Evolutionary conservation across 1,140 invertebrate species (phyloP).

Genomic region (Bacillus rossius): DNA sequence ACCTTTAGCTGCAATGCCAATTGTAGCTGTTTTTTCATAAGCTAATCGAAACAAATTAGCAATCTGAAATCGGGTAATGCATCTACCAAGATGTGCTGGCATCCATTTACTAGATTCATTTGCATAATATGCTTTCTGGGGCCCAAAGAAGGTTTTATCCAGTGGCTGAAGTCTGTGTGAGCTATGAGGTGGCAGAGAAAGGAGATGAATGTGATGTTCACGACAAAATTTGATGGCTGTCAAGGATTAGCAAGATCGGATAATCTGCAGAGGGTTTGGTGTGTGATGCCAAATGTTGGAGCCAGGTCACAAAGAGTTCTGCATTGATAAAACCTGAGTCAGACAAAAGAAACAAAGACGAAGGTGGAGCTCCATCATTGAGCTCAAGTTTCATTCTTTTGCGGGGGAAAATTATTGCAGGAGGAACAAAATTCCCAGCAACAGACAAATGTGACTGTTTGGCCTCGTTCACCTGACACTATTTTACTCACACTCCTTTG

Average conservation of each 20-base stretch:
- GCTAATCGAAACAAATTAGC: no score
- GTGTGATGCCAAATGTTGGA: conserved; percentile 27
- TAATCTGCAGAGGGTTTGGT: conserved; percentile 14
- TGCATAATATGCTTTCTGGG: conserved; percentile 35
- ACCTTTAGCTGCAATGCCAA: no score
- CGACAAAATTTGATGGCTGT: conserved; percentile 28
- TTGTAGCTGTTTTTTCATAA: no score
- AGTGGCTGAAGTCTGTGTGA: conserved; percentile 39
- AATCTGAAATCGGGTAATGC: no score
- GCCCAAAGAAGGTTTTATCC: conserved; percentile 37
- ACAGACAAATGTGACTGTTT: conserved; percentile 35
- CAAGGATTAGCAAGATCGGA: conserved; percentile 28
- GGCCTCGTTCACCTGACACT: conserved; percentile 37
- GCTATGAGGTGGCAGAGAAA: conserved; percentile 25
- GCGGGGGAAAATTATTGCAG: conserved; percentile 35
- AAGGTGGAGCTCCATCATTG: conserved; percentile 28
- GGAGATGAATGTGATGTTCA: conserved; percentile 14
- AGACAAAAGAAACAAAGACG: conserved; percentile 17
- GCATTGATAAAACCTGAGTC: conserved; percentile 24
- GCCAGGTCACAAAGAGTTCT: conserved; percentile 21
- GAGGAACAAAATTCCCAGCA: conserved; percentile 31
- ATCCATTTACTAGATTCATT: conserved; percentile 32
- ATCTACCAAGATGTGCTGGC: no score
- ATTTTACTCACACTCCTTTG: conserved; percentile 37
- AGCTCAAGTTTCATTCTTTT: conserved; percentile 30